phyloP scores from a whole-genome alignment of 2,113 vertebrate genomes.

The Piliocolobus tephrosceles region DNA sequence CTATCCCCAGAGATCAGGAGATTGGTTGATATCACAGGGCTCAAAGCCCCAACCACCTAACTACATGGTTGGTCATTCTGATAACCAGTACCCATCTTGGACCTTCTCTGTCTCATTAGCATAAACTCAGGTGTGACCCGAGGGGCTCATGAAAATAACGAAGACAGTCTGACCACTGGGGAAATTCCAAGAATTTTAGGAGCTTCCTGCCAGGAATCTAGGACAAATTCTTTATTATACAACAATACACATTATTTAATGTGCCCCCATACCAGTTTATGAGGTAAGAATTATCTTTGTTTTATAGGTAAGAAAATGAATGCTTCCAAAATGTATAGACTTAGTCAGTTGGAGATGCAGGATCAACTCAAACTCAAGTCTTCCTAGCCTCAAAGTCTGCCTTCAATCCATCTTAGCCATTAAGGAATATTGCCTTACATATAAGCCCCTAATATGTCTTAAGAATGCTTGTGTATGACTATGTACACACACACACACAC shows the following conservation, averaged over 20 bases:
- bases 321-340: background rate
- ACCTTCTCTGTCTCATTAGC: background rate
- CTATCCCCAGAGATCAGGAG: background rate
- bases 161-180: background rate
- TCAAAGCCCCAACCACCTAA: background rate
- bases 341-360: background rate
- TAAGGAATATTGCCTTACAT: background rate
- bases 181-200: background rate
- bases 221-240: background rate
- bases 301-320: constrained; percentile 15
- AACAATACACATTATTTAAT: background rate
- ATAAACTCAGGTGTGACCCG: background rate
- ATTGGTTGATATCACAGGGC: background rate
- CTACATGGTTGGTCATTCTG: background rate
- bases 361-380: background rate
- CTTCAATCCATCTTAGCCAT: background rate
- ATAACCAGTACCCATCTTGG: background rate
- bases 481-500: background rate
- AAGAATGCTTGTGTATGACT: background rate
- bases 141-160: background rate
- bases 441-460: background rate
- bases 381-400: background rate
- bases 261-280: background rate
- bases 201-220: background rate
- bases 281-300: background rate